phyloP scores from a whole-genome alignment of 2,797 vertebrate genomes.

The Sciaenops ocellatus region DNA sequence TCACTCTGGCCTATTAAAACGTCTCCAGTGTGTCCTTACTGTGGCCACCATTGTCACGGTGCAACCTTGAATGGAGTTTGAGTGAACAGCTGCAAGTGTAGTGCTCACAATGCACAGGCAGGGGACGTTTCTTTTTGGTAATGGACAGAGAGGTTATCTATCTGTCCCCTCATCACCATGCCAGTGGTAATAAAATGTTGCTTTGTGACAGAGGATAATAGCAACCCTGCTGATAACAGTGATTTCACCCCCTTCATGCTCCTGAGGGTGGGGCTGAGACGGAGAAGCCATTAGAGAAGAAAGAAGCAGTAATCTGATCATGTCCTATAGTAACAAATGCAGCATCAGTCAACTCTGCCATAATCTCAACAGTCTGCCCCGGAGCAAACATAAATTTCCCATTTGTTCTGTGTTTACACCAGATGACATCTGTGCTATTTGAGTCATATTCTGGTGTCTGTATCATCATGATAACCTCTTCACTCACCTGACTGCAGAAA shows the following conservation, averaged over 20 bases:
- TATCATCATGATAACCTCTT: slow-evolving; percentile 27
- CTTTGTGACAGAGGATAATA: slow-evolving; percentile 65
- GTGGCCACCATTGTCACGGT: slow-evolving; percentile 11
- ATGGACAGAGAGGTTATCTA: slow-evolving; percentile 30
- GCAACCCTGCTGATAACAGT: slow-evolving; percentile 56
- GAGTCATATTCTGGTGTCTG: slow-evolving; percentile 29
- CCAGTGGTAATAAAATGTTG: slow-evolving; percentile 63
- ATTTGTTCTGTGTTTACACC: slow-evolving; percentile 43
- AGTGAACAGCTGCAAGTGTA: slow-evolving; percentile 27
- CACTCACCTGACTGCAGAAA: slow-evolving; percentile 10
- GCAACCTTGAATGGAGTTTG: slow-evolving; percentile 26
- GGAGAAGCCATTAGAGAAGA: slow-evolving; percentile 67
- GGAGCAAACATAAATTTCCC: slow-evolving; percentile 35
- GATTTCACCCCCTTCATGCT: slow-evolving; percentile 34
- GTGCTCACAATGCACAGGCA: slow-evolving; percentile 10
- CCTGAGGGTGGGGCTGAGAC: slow-evolving; percentile 45
- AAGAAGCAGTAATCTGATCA: slow-evolving; percentile 73
- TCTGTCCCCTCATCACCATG: slow-evolving; percentile 53
- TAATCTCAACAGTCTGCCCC: slow-evolving; percentile 49
- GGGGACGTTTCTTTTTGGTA: slow-evolving; percentile 32
- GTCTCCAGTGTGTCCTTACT: slow-evolving; percentile 36
- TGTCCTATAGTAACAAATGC: slow-evolving; percentile 53
- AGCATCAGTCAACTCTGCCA: slow-evolving; percentile 64
- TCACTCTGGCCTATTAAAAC: slow-evolving; percentile 42
- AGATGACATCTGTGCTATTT: slow-evolving; percentile 29